These are phyloP conservation scores for Tetramorium alpestre DNA, from an alignment of 1,140 invertebrate species.

Conservation along the genomic window DNA sequence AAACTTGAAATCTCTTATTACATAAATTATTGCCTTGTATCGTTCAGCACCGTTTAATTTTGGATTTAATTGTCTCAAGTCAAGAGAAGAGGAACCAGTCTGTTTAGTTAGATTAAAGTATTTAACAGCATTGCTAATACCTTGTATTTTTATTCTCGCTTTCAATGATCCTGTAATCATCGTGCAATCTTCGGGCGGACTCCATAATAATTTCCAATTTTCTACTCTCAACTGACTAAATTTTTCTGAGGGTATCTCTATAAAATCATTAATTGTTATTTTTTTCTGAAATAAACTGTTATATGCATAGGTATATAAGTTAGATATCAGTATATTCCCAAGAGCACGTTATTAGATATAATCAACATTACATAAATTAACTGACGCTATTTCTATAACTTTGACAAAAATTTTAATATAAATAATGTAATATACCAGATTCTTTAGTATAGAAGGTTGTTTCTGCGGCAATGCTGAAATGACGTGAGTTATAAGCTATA, in stretches of 20 bases:
- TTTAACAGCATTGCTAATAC: constrained; percentile 50
- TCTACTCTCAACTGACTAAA: constrained; percentile 43
- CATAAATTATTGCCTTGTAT: constrained; percentile 58
- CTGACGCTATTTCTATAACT: not conserved
- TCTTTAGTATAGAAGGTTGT: constrained; percentile 18
- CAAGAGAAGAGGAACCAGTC: not conserved
- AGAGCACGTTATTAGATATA: not conserved
- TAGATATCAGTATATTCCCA: not conserved
- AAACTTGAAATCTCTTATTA: constrained; percentile 7
- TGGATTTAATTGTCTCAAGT: not conserved
- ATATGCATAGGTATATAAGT: not conserved
- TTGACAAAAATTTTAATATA: not conserved
- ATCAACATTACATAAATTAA: not conserved
- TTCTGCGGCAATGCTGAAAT: not conserved
- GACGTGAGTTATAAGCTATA: constrained; percentile 42
- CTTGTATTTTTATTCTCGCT: constrained; percentile 48
- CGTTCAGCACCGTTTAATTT: constrained; percentile 53
- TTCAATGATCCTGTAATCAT: constrained; percentile 58
- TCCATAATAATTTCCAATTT: constrained; percentile 57
- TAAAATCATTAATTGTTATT: not conserved
- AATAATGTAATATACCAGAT: constrained; percentile 49
- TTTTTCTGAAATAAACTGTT: not conserved
- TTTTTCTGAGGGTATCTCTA: constrained; percentile 50
- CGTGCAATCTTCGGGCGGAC: constrained; percentile 54
- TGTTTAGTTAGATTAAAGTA: not conserved